Percentiles rank a stretch among this genome's conserved stretches.
phyloP scores from a whole-genome alignment of 2,888 invertebrate species.

The Philhelius pedissequus region DNA sequence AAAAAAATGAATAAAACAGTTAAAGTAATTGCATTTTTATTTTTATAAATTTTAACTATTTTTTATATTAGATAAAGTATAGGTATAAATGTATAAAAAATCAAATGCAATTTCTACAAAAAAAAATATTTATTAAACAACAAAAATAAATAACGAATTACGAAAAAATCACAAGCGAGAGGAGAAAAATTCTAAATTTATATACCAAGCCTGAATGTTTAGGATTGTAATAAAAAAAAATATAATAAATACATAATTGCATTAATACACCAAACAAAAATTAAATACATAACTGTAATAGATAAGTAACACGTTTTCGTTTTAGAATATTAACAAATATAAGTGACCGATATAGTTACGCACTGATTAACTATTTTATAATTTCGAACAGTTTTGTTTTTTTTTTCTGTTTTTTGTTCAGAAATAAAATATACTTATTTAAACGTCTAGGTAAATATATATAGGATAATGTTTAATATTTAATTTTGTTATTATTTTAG shows the following conservation, averaged over 20 bases:
- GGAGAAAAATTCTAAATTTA: slow-evolving; percentile 66
- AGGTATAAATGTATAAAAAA: slow-evolving; percentile 53
- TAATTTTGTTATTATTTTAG: slow-evolving; percentile 23
- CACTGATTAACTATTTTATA: slow-evolving; percentile 50
- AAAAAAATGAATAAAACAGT: slow-evolving; percentile 8
- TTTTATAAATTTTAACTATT: slow-evolving; percentile 68
- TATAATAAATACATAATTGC: slow-evolving; percentile 17
- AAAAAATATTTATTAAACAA: slow-evolving; percentile 4
- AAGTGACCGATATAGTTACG: slow-evolving; percentile 54
- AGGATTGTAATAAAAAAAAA: slow-evolving; percentile 41
- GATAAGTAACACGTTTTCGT: slow-evolving; percentile 26
- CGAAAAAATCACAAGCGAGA: slow-evolving; percentile 40
- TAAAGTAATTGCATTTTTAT: slow-evolving; percentile 58
- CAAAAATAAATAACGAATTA: slow-evolving; percentile 55
- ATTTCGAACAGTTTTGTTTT: slow-evolving; percentile 10
- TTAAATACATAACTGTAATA: slow-evolving; percentile 5
- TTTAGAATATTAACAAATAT: slow-evolving; percentile 2
- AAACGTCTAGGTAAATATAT: slow-evolving; percentile 31
- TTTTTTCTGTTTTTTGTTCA: slow-evolving; percentile 5
- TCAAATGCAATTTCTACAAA: slow-evolving; percentile 63
- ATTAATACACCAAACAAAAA: slow-evolving; percentile 17
- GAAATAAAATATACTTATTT: not conserved
- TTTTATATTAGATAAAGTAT: slow-evolving; percentile 65
- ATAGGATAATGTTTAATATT: slow-evolving; percentile 24
- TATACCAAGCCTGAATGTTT: slow-evolving; percentile 61